phyloP scores from a whole-genome alignment of 2,888 invertebrate species.

The Drosophila imparisetae region DNA sequence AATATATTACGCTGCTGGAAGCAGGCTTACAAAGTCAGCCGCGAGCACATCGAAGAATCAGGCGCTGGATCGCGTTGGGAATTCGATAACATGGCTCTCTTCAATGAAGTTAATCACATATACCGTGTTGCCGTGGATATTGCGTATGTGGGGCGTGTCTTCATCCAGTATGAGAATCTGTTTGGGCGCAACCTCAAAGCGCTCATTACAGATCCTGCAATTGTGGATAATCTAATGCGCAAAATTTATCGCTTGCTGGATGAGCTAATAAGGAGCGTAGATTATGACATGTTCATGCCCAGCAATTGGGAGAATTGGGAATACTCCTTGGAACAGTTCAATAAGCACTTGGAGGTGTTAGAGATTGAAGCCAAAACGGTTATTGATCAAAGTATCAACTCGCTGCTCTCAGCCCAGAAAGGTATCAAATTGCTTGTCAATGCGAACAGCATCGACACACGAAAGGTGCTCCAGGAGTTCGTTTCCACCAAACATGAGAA shows the following conservation, averaged over 20 bases:
- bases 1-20: slow-evolving; percentile 85
- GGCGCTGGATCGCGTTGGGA: slow-evolving; percentile 96
- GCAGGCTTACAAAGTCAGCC: slow-evolving; percentile 89
- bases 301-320: slow-evolving; percentile 94
- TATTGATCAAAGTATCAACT: slow-evolving; percentile 93
- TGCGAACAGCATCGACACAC: slow-evolving; percentile 91
- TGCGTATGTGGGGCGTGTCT: slow-evolving; percentile 91
- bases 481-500: slow-evolving; percentile 93
- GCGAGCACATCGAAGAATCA: slow-evolving; percentile 93
- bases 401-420: slow-evolving; percentile 91
- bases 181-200: slow-evolving; percentile 94
- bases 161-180: slow-evolving; percentile 95
- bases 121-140: slow-evolving; percentile 92
- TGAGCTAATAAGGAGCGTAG: slow-evolving; percentile 90
- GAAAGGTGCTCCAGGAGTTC: slow-evolving; percentile 89
- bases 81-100: slow-evolving; percentile 92
- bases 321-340: slow-evolving; percentile 91
- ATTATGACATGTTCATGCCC: slow-evolving; percentile 93
- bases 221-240: slow-evolving; percentile 93
- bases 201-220: slow-evolving; percentile 93
- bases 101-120: slow-evolving; percentile 94
- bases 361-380: slow-evolving; percentile 93
- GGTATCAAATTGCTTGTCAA: slow-evolving; percentile 92
- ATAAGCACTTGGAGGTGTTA: slow-evolving; percentile 89
- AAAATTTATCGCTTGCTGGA: slow-evolving; percentile 91